Evolutionary conservation across 2,113 vertebrate species (phyloP).

Genomic region (Centropus unirufus): DNA sequence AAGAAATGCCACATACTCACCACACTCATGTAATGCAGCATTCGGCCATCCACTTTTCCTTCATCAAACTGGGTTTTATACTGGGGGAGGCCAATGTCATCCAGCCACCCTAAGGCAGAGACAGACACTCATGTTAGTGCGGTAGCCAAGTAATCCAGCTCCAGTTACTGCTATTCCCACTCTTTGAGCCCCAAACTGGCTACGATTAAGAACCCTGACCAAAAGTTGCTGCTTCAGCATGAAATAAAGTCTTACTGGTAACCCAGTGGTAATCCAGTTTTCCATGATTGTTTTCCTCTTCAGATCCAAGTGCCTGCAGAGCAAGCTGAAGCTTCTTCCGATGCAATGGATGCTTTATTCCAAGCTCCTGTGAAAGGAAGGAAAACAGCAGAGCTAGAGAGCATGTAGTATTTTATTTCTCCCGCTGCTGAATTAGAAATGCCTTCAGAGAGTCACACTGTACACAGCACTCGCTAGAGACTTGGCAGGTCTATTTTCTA

Average conservation of each 20-base stretch:
- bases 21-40: constrained; percentile 98
- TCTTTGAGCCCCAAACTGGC: not conserved
- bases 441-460: not conserved
- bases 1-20: constrained; percentile 77
- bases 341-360: constrained; percentile 93
- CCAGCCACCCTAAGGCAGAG: constrained; percentile 88
- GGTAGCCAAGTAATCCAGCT: not conserved
- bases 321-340: constrained; percentile 96
- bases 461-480: not conserved
- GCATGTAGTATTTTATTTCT: not conserved
- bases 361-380: constrained; percentile 85
- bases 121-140: not conserved
- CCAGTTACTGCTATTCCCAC: not conserved
- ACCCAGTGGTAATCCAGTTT: constrained; percentile 98
- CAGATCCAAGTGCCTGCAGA: constrained; percentile 93
- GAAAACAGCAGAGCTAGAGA: not conserved
- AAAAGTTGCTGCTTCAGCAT: not conserved
- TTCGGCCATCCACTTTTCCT: constrained; percentile 91
- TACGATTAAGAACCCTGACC: not conserved
- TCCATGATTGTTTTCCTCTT: constrained; percentile 93
- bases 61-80: constrained; percentile 99
- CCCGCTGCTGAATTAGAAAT: not conserved
- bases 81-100: constrained; percentile 97
- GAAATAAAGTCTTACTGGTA: constrained; percentile 83
- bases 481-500: not conserved